Conservation (phyloP, 1,140 invertebrate genomes). For the Chironomus tepperi region DNA sequence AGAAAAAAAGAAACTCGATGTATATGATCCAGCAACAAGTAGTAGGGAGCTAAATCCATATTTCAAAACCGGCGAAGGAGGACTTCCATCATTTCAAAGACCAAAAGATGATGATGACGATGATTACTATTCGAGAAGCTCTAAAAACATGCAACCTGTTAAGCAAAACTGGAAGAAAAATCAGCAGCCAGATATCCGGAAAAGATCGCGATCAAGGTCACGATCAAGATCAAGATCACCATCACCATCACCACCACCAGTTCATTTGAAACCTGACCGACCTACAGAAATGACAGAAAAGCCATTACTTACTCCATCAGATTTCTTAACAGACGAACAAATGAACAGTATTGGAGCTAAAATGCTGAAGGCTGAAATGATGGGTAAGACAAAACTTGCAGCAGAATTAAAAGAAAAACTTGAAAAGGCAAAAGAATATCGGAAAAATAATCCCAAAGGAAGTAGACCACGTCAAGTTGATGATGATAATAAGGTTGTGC, state of each 20-base stretch:
- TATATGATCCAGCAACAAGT: slow-evolving; percentile 62
- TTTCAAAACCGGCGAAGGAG: slow-evolving; percentile 81
- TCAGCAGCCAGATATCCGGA: slow-evolving; percentile 26
- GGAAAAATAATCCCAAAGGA: slow-evolving; percentile 42
- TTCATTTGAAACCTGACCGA: neutral
- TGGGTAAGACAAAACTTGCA: slow-evolving; percentile 65
- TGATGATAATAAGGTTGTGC: slow-evolving; percentile 52
- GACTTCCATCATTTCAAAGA: slow-evolving; percentile 55
- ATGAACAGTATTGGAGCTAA: slow-evolving; percentile 82
- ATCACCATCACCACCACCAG: slow-evolving; percentile 17
- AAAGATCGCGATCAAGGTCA: too few species aligned
- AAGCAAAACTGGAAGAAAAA: slow-evolving; percentile 30
- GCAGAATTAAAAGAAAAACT: slow-evolving; percentile 64
- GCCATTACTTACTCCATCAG: slow-evolving; percentile 26
- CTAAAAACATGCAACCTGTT: slow-evolving; percentile 25
- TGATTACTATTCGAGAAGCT: slow-evolving; percentile 12
- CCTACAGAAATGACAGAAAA: slow-evolving; percentile 25
- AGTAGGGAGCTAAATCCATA: slow-evolving; percentile 80
- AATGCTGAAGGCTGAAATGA: slow-evolving; percentile 82
- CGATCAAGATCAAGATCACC: neutral
- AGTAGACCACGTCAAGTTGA: slow-evolving; percentile 28
- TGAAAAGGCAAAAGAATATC: slow-evolving; percentile 53
- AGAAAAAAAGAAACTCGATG: slow-evolving; percentile 32
- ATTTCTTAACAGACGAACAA: slow-evolving; percentile 61
- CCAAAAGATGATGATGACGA: slow-evolving; percentile 36